Evolutionary conservation across 2,113 vertebrate genomes (phyloP), one percentile per base, ranked within the genome.

Genomic region (Rhagologus leucostigma): DNA sequence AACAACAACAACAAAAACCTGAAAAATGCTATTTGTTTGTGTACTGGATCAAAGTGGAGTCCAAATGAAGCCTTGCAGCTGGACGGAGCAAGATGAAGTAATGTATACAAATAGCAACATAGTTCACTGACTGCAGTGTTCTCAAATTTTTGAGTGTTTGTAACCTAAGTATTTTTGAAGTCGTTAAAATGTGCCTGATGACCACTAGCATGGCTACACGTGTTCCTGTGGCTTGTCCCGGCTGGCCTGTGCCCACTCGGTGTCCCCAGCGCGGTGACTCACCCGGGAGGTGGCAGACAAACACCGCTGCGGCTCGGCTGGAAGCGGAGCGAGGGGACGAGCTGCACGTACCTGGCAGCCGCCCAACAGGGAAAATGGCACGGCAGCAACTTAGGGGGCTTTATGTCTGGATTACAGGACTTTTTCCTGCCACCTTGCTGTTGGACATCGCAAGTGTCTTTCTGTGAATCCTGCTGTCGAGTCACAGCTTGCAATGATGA

Each of bases 281-380:
- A 18, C 95, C 98, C 98, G 35, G 96, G 95, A 98, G 98, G 92
- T 94, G 98, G 98, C 98, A 96, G 97, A 6, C 96, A 32, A 97
- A 46, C 60, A 60, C 96, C 89, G 29, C 87, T 57, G 30, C 5
- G 42, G 33, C 60, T 55, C 3, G 18, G 23, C 84, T 63, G 87
- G 32, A 2, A 93, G 56, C 19, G 1, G 22, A 19, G 79, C 33
- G 6, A 23, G 80, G 76, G 77, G 84, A 49, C 65, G 9, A 30
- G 68, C 74, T 46, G 59, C 87, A 15, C 22, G 53, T 35, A 47
- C 52, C 65, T 52, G 95, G 74, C 90, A 41, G 78, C 35, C 0
- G 1, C 62, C 81, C 92, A 75, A 0, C n/a, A 3, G 27, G 26
- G 32, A 55, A 76, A 33, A 78, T 14, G 83, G 32, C 76, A 67